phyloP scores from a whole-genome alignment of 2,888 invertebrate species.

The Mechanitis mazaeus region DNA sequence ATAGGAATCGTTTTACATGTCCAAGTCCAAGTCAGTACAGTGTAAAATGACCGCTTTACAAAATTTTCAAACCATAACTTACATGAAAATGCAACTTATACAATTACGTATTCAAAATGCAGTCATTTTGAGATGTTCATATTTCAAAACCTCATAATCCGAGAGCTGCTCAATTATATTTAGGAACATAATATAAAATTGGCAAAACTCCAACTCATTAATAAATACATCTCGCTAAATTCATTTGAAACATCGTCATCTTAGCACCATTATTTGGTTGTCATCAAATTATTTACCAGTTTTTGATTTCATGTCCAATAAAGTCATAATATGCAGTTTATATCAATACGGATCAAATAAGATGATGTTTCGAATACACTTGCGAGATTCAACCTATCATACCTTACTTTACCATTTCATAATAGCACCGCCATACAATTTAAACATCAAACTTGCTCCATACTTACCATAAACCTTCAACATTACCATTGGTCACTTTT shows the following conservation, averaged over 20 bases:
- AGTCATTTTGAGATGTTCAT: neutral
- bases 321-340: neutral
- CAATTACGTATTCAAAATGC: neutral
- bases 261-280: conserved; percentile 20
- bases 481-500: conserved; percentile 24
- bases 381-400: conserved; percentile 42
- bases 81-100: too few species aligned
- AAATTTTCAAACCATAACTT: too few species aligned
- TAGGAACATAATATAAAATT: conserved; percentile 66
- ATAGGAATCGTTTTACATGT: conserved; percentile 26
- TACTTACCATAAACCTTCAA: conserved; percentile 23
- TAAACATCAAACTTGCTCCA: conserved; percentile 30
- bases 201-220: conserved; percentile 58
- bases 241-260: conserved; percentile 35
- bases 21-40: neutral
- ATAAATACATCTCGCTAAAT: conserved; percentile 46
- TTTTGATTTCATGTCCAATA: conserved; percentile 3
- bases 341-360: conserved; percentile 1
- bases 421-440: conserved; percentile 71
- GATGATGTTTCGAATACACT: conserved; percentile 43
- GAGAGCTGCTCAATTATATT: conserved; percentile 19
- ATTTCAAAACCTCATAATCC: neutral
- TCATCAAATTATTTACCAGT: conserved; percentile 8
- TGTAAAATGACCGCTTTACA: too few species aligned
- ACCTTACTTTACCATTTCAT: conserved; percentile 61